These are phyloP conservation scores for Coreius guichenoti DNA, from an alignment of 2,797 vertebrate species.

Conservation along the genomic window DNA sequence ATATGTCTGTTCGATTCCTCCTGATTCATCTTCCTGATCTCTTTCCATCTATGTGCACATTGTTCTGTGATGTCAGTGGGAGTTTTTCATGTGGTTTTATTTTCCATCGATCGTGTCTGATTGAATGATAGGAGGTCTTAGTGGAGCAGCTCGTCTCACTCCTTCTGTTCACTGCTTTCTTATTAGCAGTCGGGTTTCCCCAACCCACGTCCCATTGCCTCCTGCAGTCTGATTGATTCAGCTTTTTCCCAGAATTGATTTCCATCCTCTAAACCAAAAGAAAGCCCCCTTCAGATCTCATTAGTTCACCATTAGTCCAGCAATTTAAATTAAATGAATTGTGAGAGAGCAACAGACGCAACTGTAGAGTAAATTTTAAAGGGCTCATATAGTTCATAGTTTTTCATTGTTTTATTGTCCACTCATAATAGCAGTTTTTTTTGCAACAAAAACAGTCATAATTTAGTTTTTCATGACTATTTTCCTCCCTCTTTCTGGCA, in stretches of 20 bases:
- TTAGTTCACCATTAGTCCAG: not conserved
- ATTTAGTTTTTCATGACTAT: not conserved
- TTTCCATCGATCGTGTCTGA: not conserved
- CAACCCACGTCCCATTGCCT: not conserved
- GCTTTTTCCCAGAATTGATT: slow-evolving; percentile 20
- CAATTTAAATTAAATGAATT: not conserved
- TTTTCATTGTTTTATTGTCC: not conserved
- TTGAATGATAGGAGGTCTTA: slow-evolving; percentile 6
- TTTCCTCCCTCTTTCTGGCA: not conserved
- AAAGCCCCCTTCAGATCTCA: not conserved
- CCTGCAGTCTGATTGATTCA: slow-evolving; percentile 10
- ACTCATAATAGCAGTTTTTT: not conserved
- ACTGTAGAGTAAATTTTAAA: not conserved
- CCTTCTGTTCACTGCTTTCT: slow-evolving; percentile 13
- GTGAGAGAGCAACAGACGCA: not conserved
- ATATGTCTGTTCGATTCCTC: not conserved
- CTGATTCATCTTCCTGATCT: not conserved
- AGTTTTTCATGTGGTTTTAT: slow-evolving; percentile 12
- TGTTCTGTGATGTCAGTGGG: slow-evolving; percentile 12
- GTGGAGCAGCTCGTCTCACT: not conserved
- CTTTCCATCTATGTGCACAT: not conserved
- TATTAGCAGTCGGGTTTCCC: slow-evolving; percentile 11
- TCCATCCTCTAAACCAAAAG: slow-evolving; percentile 23
- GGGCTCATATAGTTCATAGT: not conserved
- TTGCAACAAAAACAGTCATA: not conserved